Percentiles rank a stretch among this genome's conserved stretches.
Conservation (phyloP, 2,113 vertebrate genomes). For the Bufo gargarizans region DNA sequence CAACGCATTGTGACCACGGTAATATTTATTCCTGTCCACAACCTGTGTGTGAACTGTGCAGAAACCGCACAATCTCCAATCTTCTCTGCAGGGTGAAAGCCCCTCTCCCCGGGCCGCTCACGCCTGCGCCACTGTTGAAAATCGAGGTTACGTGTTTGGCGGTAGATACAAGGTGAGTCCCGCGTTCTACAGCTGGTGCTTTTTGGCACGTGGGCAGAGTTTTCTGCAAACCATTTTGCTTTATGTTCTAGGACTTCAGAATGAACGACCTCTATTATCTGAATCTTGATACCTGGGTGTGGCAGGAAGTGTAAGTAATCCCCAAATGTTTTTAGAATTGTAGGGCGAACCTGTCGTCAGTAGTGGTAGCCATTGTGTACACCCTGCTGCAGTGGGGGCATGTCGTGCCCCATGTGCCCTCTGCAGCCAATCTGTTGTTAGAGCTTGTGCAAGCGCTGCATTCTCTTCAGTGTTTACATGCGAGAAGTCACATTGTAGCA, state of each 20-base stretch:
- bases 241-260: slow-evolving; percentile 79
- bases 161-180: slow-evolving; percentile 87
- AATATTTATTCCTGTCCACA: slow-evolving; percentile 23
- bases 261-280: slow-evolving; percentile 94
- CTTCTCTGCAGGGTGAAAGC: slow-evolving; percentile 78
- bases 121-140: slow-evolving; percentile 88
- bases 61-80: neutral
- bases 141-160: slow-evolving; percentile 92
- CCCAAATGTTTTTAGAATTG: neutral
- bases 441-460: no score
- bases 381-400: no score
- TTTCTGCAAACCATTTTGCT: neutral
- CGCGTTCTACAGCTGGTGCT: fast-evolving
- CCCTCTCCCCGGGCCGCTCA: slow-evolving; percentile 94
- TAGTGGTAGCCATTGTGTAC: no score
- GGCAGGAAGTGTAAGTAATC: slow-evolving; percentile 89
- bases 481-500: no score
- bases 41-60: neutral
- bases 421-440: no score
- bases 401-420: no score
- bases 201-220: neutral
- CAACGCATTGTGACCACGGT: slow-evolving; percentile 91
- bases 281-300: slow-evolving; percentile 92
- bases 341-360: neutral
- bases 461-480: no score